Evolutionary conservation across 2,888 invertebrate genomes (phyloP), one percentile per base, ranked within the genome.

Genomic region (Plebejus anna): DNA sequence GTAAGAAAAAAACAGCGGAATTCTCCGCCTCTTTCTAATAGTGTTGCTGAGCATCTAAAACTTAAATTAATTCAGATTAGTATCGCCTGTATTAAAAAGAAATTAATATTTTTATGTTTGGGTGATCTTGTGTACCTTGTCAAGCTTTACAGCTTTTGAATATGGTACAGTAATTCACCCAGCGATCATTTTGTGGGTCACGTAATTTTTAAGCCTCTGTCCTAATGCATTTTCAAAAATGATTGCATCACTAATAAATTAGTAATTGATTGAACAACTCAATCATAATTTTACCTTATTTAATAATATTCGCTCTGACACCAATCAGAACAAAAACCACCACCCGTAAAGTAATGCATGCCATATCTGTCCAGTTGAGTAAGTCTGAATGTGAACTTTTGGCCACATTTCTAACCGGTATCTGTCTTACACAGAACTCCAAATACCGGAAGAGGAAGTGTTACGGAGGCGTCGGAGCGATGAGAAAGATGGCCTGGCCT

Each of bases 401-500:
- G 66, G 66, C 38, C 55, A 76, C 22, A n/a, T 51, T 70, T 66
- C 75, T 76, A 76, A 73, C 47, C 73, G 73, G 47, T 32, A 73
- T 73, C 73, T 73, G 73, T 75, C 71, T 55, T 71, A 51, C 76
- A 78, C 88, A 94, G 93, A 94, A 85, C 87, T 91, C 80, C 90
- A 89, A 79, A 89, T 89, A 83, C 87, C 90, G 77, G 91, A 90
- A 86, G 90, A 89, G 82, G 86, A 84, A 79, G 83, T 86, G 73
- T 89, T 89, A 78, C 88, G 91, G 76, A 88, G 88, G 76, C 89
- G 91, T 76, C 88, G 90, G 79, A 90, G 89, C 82, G 90, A 90
- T 82, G 91, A 90, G 77, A 92, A 88, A 81, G 93, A 94, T 83
- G 92, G 90, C 81, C 89, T 94, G 78, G 93, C 94, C 75, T 83